These are phyloP conservation scores for Rissa tridactyla DNA, from an alignment of 2,113 vertebrate genomes.

Conservation along the genomic window DNA sequence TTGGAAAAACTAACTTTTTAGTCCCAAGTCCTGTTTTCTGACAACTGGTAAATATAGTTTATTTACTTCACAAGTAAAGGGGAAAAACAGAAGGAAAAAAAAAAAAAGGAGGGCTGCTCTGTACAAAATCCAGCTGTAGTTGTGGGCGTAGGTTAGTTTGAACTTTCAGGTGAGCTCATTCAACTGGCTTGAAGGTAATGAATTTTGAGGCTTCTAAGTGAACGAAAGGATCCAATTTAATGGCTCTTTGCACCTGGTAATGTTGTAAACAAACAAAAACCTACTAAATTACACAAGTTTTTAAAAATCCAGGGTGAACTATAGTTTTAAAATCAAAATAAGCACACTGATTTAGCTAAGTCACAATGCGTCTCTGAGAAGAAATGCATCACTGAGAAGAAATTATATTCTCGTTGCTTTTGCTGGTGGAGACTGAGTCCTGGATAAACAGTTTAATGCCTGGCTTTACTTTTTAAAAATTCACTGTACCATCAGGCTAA, in stretches of 20 bases:
- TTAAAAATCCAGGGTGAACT: neutral
- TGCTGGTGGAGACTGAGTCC: neutral
- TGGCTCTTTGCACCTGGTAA: neutral
- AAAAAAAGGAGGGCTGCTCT: neutral
- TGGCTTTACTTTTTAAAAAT: neutral
- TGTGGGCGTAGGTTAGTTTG: neutral
- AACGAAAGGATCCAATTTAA: neutral
- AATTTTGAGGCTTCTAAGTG: neutral
- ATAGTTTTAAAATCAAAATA: neutral
- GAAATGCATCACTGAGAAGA: neutral
- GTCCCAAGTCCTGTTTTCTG: neutral
- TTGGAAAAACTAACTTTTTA: neutral
- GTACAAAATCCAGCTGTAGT: neutral
- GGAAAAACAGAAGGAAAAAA: neutral
- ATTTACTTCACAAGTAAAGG: neutral
- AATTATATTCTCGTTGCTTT: neutral
- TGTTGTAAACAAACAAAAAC: neutral
- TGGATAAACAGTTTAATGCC: neutral
- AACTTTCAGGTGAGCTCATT: neutral
- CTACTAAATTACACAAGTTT: neutral
- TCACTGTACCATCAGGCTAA: neutral
- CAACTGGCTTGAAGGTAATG: neutral
- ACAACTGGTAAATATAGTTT: neutral
- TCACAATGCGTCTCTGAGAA: rapidly evolving
- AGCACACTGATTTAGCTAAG: neutral